phyloP scores from a whole-genome alignment of 92 coral and sea anemone species.

The Paragorgia papillata region DNA sequence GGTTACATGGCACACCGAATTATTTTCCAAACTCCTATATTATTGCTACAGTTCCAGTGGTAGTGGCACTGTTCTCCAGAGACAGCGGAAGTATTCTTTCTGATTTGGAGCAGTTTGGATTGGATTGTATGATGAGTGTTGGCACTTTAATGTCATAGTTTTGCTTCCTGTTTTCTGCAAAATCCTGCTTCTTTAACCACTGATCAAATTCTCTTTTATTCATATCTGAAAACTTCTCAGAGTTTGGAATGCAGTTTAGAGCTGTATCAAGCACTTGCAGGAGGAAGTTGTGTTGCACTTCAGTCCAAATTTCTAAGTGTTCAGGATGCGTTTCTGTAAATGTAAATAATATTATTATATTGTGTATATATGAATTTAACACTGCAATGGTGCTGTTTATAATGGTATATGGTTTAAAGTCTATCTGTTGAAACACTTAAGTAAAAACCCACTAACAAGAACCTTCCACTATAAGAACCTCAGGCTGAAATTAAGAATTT shows the following conservation, averaged over 20 bases:
- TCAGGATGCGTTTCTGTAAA: slow-evolving; percentile 30
- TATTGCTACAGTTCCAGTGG: slow-evolving; percentile 58
- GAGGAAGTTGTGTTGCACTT: slow-evolving; percentile 48
- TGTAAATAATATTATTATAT: neutral
- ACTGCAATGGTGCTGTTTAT: neutral
- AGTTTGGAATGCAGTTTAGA: slow-evolving; percentile 34
- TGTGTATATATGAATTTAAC: neutral
- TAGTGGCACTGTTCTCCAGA: slow-evolving; percentile 55
- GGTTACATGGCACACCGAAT: slow-evolving; percentile 52
- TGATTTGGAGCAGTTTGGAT: slow-evolving; percentile 28
- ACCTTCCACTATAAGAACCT: too few relatives aligned
- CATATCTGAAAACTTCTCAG: slow-evolving; percentile 30
- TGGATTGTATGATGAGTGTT: slow-evolving; percentile 16
- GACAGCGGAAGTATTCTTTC: slow-evolving; percentile 62
- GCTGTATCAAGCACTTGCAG: slow-evolving; percentile 47
- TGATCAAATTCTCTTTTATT: slow-evolving; percentile 26
- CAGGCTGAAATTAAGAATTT: too few relatives aligned
- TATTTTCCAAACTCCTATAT: slow-evolving; percentile 62
- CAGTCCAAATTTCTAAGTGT: slow-evolving; percentile 28
- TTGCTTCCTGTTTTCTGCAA: neutral
- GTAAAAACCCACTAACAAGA: too few relatives aligned
- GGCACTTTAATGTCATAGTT: slow-evolving; percentile 25
- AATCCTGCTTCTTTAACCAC: slow-evolving; percentile 30
- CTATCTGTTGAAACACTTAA: too few relatives aligned
- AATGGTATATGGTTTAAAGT: neutral